phyloP scores from a whole-genome alignment of 2,888 invertebrate species.

The Drosophila niveifrons region DNA sequence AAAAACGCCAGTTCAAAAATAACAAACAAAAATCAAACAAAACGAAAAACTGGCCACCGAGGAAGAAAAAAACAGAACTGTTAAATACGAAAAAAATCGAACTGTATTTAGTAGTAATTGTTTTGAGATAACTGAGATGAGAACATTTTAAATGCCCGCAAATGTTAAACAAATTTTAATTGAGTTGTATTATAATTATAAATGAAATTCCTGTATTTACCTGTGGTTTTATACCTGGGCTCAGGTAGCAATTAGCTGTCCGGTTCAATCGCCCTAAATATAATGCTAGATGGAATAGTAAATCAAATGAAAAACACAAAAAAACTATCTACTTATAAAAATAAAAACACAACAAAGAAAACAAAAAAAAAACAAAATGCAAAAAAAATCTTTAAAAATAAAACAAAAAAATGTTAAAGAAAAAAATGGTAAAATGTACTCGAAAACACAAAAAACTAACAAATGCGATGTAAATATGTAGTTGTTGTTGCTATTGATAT shows the following conservation, averaged over 20 bases:
- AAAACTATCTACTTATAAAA: slow-evolving; percentile 25
- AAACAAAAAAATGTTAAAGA: slow-evolving; percentile 33
- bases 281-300: slow-evolving; percentile 14
- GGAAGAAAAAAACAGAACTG: slow-evolving; percentile 26
- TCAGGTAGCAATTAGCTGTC: slow-evolving; percentile 38
- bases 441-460: slow-evolving; percentile 65
- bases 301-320: slow-evolving; percentile 32
- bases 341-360: slow-evolving; percentile 9
- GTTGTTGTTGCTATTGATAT: slow-evolving; percentile 62
- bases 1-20: slow-evolving; percentile 9
- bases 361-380: slow-evolving; percentile 20
- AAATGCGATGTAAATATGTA: slow-evolving; percentile 78
- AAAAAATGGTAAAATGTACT: slow-evolving; percentile 56
- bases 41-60: slow-evolving; percentile 3
- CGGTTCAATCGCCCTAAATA: slow-evolving; percentile 5
- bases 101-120: slow-evolving; percentile 53
- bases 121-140: slow-evolving; percentile 42
- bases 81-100: slow-evolving; percentile 46
- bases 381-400: slow-evolving; percentile 31
- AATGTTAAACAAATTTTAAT: slow-evolving; percentile 68
- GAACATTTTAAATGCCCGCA: slow-evolving; percentile 52
- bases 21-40: slow-evolving; percentile 5
- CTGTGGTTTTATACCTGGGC: slow-evolving; percentile 51
- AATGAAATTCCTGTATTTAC: slow-evolving; percentile 59
- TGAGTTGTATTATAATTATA: slow-evolving; percentile 71